Evolutionary conservation across 2,888 invertebrate genomes (phyloP).

Genomic region (Acronicta alni): DNA sequence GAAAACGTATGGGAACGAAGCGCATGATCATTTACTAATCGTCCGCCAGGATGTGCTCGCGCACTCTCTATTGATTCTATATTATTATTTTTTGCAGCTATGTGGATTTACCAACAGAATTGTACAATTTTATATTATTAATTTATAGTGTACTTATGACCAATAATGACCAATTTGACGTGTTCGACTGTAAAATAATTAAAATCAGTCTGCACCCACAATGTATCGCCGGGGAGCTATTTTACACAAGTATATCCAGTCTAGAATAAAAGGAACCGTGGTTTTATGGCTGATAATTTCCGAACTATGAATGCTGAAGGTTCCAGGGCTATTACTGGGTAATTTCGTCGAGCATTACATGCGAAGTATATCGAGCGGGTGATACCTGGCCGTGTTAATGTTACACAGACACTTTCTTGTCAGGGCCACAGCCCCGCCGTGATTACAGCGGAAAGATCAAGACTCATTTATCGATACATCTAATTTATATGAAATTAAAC

Average conservation of each 20-base stretch:
- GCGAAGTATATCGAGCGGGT: slow-evolving; percentile 76
- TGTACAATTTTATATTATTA: slow-evolving; percentile 43
- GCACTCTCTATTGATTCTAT: slow-evolving; percentile 53
- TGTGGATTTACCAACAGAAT: slow-evolving; percentile 44
- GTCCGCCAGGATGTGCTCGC: slow-evolving; percentile 56
- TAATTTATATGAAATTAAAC: slow-evolving; percentile 60
- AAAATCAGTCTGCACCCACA: slow-evolving; percentile 60
- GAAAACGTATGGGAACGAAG: slow-evolving; percentile 75
- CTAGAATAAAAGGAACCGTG: slow-evolving; percentile 80
- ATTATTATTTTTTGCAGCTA: slow-evolving; percentile 44
- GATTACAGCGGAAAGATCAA: slow-evolving; percentile 70
- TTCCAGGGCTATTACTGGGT: slow-evolving; percentile 83
- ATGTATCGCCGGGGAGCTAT: slow-evolving; percentile 67
- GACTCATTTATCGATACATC: slow-evolving; percentile 60
- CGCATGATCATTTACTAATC: slow-evolving; percentile 72
- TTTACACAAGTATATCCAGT: slow-evolving; percentile 77
- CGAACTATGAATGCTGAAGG: slow-evolving; percentile 86
- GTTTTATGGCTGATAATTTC: slow-evolving; percentile 88
- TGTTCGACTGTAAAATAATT: slow-evolving; percentile 67
- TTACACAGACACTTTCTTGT: slow-evolving; percentile 82
- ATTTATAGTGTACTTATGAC: slow-evolving; percentile 39
- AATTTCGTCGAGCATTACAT: slow-evolving; percentile 83
- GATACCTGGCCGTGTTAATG: slow-evolving; percentile 79
- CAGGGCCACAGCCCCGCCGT: slow-evolving; percentile 64
- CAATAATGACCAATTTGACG: slow-evolving; percentile 40